Base-by-base conservation (phyloP, 2,888 invertebrate species). In the Cremastinae sp. region DNA sequence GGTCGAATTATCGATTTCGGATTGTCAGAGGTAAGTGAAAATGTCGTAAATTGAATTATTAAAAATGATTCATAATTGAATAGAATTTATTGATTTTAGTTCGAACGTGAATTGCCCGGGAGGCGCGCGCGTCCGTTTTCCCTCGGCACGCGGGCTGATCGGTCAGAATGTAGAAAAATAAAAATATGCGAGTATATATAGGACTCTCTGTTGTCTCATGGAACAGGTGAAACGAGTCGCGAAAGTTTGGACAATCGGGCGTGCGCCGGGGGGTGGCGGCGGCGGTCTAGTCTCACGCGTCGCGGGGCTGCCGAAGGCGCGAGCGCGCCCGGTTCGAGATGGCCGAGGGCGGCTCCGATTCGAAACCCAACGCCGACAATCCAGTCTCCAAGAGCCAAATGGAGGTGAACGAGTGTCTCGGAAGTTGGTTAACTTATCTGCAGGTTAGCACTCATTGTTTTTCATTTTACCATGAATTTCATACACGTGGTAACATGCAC, bases 401-500 rank as follows among this genome's bases (percentile, higher is more conserved):
- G 78, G 89, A 89, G 74, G 83, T 89, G 75, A 88, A 88, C 78
- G 89, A 90, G 82, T 89, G 89, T 82, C 85, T 89, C 53, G 85
- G 86, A 62, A 89, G 87, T 79, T 90, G 89, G 89, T 81, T 89
- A 18, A 85, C 85, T 68, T 90, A 89, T 83, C 84, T 90, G 71
- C 89, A 90, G 88, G 89, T 90, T 78, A 59, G 80, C 3, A 18
- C 1, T n/a, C 10, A 47, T 51, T 49, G 14, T 34, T 28, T 34
- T 5, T 34, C 45, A 9, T 14, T 10, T 45, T n/a, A n/a, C n/a
- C n/a, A n/a, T n/a, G n/a, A 28, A 1, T 45, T 68, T 34, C 10
- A 12, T 47, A 12, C n/a, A 45, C 28, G 2, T 2, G 28, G 2
- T 3, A 3, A 28, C 28, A 28, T n/a, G n/a, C n/a, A n/a, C n/a